These are phyloP conservation scores for Nebria brevicollis DNA, from an alignment of 2,888 invertebrate species.

Conservation along the genomic window DNA sequence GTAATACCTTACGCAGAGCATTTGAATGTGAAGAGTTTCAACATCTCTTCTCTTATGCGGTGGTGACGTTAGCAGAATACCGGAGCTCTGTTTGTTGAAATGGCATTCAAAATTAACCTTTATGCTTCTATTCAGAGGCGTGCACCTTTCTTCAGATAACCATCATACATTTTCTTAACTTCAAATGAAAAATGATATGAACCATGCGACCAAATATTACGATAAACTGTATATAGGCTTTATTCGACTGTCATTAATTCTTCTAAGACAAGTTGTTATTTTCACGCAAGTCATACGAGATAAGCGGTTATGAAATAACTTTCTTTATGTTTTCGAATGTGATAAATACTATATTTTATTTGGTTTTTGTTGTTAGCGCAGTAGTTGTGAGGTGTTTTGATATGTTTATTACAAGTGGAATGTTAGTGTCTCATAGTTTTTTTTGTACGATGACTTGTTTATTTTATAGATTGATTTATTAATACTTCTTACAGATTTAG, in stretches of 20 bases:
- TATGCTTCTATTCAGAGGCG: neutral
- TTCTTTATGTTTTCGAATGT: neutral
- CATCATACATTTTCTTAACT: neutral
- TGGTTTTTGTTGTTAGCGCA: neutral
- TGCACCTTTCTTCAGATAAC: neutral
- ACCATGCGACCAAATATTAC: neutral
- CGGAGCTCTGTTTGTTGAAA: neutral
- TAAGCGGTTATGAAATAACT: neutral
- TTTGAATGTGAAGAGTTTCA: neutral
- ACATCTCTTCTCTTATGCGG: neutral
- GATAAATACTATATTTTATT: neutral
- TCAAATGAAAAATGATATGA: neutral
- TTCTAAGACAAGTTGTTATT: neutral
- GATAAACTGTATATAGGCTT: neutral
- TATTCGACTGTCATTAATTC: slow-evolving; percentile 1
- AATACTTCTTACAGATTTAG: neutral
- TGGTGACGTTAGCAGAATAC: neutral
- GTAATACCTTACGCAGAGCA: slow-evolving; percentile 1
- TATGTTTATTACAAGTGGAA: neutral
- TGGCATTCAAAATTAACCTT: slow-evolving; percentile 1
- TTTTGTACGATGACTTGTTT: neutral
- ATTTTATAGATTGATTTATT: neutral
- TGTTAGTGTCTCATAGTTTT: neutral
- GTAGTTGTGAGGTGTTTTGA: neutral
- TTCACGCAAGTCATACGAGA: neutral